Evolutionary conservation across 1,140 invertebrate genomes (phyloP).

Genomic region (Pseudomyrmex sp.): DNA sequence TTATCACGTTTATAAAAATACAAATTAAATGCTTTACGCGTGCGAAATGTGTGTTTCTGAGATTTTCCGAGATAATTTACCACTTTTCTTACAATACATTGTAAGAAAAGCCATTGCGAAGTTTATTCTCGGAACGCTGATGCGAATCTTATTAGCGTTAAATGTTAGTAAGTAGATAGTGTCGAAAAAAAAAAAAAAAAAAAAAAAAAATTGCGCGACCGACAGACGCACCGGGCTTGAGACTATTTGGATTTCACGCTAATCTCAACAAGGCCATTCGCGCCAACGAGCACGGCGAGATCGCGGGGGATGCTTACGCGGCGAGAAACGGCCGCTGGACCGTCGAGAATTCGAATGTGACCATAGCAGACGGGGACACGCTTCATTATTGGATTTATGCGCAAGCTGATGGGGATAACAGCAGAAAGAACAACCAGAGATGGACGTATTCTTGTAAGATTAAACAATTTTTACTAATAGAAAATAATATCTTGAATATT

Average conservation of each 20-base stretch:
- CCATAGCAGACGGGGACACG: constrained; percentile 78
- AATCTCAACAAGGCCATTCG: constrained; percentile 78
- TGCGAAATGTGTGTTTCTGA: too few relatives aligned
- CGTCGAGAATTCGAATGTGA: constrained; percentile 71
- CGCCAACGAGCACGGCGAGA: constrained; percentile 65
- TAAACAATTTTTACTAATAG: neutral
- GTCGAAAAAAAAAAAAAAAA: too few relatives aligned
- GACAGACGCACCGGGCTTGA: constrained; percentile 76
- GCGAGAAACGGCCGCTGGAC: constrained; percentile 78
- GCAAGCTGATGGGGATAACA: constrained; percentile 70
- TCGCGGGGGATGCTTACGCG: constrained; percentile 70
- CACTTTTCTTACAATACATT: too few relatives aligned
- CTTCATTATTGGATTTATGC: constrained; percentile 84
- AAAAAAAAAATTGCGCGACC: neutral
- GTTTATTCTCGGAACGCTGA: too few relatives aligned
- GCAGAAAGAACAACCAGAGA: constrained; percentile 37
- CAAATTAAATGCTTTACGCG: too few relatives aligned
- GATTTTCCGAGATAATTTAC: too few relatives aligned
- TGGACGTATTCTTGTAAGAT: constrained; percentile 54
- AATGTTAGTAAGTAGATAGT: too few relatives aligned
- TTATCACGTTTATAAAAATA: too few relatives aligned
- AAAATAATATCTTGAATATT: too few relatives aligned
- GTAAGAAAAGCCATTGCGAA: too few relatives aligned
- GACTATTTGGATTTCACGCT: constrained; percentile 80
- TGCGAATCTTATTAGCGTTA: too few relatives aligned